These are phyloP conservation scores for Ceratina japonica DNA, from an alignment of 1,140 invertebrate species.

Conservation along the genomic window DNA sequence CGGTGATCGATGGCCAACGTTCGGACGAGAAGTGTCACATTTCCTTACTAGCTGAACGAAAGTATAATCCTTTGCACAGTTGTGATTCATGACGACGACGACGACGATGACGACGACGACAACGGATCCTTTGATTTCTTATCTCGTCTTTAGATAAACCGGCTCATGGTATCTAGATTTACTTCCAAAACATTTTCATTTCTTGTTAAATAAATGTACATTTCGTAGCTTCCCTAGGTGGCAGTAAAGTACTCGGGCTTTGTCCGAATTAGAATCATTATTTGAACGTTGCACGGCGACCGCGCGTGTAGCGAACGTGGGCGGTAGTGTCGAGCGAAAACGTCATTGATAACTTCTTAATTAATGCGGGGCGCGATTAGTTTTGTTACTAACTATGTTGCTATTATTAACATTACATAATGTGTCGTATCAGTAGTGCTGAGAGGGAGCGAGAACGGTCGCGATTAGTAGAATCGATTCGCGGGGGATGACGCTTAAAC, in stretches of 20 bases:
- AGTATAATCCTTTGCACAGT: constrained; percentile 44
- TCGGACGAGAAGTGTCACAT: constrained; percentile 42
- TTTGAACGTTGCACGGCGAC: constrained; percentile 1
- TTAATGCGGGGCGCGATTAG: not conserved
- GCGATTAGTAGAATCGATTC: constrained; percentile 8
- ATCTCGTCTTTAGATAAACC: constrained; percentile 39
- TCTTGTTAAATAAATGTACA: constrained; percentile 19
- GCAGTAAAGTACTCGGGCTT: constrained; percentile 50
- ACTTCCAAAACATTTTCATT: constrained; percentile 12
- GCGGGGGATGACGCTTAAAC: not conserved
- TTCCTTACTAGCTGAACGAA: constrained; percentile 37
- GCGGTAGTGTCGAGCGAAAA: not conserved
- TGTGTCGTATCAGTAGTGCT: constrained; percentile 29
- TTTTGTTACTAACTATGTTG: constrained; percentile 35
- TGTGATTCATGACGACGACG: constrained; percentile 17
- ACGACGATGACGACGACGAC: constrained; percentile 22
- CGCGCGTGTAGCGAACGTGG: constrained; percentile 4
- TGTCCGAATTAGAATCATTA: constrained; percentile 21
- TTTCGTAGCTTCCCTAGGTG: constrained; percentile 46
- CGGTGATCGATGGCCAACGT: constrained; percentile 28
- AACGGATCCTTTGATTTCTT: constrained; percentile 32
- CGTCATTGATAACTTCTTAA: not conserved
- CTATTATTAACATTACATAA: constrained; percentile 30
- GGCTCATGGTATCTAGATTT: constrained; percentile 13
- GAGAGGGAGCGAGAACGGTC: not conserved